Base-by-base conservation (phyloP, 2,797 vertebrate genomes). In the Passerculus sandwichensis region DNA sequence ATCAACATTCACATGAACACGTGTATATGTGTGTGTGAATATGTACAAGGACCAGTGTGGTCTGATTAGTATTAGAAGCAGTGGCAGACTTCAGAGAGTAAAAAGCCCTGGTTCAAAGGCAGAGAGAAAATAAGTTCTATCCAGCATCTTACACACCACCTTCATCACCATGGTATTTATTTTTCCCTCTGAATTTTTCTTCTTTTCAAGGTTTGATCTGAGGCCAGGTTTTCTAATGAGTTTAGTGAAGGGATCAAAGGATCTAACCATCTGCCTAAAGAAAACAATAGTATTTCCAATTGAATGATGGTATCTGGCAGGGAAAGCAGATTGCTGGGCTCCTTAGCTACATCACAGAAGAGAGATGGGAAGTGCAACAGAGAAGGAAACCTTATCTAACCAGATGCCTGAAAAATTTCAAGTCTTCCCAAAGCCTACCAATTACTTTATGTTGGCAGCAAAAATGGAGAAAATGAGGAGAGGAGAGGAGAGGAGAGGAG, bases 211-310 rank as follows among this genome's bases (percentile, higher is more conserved):
- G 42, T 89, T 95, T 96, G 96, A 94, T 96, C 90, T 93, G 65
- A 94, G 85, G 90, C 96, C 96, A 96, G 91, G 54, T 96, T 96
- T 96, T 96, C 82, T 96, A 95, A 96, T 96, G 92, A 97, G 95
- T 96, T 95, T 94, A 97, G 94, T 75, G 81, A 94, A 90, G 84
- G 81, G 91, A 97, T 96, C 93, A 96, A 96, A 96, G 87, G 82
- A 85, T 93, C 84, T 82, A 76, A 79, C 93, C 95, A 97, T 97
- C 96, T 96, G 96, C 86, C 91, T 94, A 94, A 96, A 94, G 91
- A 96, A 95, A 97, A 94, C 96, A 93, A 95, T 94, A 75, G 66
- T 90, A 93, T 91, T 96, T 96, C 91, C 78, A 85, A 69, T 42
- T 71, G 92, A 73, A 74, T 93, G 96, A 93, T 94, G 89, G 88